Conservation (phyloP, 2,113 vertebrate species). For the Turnix velox region DNA sequence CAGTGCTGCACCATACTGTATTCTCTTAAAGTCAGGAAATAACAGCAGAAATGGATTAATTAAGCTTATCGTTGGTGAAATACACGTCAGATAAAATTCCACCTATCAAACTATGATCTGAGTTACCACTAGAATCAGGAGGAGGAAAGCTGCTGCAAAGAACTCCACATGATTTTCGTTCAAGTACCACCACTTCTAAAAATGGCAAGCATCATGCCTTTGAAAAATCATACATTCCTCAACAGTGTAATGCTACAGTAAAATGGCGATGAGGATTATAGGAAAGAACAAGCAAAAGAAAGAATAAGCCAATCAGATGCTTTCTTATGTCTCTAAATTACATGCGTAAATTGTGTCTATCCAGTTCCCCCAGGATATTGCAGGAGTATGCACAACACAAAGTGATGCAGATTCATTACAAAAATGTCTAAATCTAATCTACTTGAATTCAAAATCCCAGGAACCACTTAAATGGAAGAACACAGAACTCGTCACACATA, state of each 20-base stretch:
- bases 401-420: constrained; percentile 35
- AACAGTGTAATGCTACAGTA: background rate
- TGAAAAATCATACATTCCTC: background rate
- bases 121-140: background rate
- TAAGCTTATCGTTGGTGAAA: background rate
- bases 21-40: background rate
- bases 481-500: background rate
- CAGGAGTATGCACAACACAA: background rate
- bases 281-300: constrained; percentile 13
- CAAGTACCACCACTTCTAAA: background rate
- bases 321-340: constrained; percentile 17
- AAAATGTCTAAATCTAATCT: constrained; percentile 49
- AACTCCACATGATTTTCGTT: background rate
- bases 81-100: background rate
- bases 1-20: background rate
- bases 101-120: background rate
- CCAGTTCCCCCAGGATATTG: constrained; percentile 15
- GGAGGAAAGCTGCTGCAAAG: background rate
- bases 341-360: background rate
- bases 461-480: background rate
- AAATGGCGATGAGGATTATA: constrained; percentile 2
- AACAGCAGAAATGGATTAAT: background rate
- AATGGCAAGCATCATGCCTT: background rate
- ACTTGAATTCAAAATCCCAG: constrained; percentile 29
- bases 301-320: background rate